Percentiles rank a stretch among this genome's conserved stretches.
Conservation (phyloP, 2,797 vertebrate species). For the Neoniphon sammara region DNA sequence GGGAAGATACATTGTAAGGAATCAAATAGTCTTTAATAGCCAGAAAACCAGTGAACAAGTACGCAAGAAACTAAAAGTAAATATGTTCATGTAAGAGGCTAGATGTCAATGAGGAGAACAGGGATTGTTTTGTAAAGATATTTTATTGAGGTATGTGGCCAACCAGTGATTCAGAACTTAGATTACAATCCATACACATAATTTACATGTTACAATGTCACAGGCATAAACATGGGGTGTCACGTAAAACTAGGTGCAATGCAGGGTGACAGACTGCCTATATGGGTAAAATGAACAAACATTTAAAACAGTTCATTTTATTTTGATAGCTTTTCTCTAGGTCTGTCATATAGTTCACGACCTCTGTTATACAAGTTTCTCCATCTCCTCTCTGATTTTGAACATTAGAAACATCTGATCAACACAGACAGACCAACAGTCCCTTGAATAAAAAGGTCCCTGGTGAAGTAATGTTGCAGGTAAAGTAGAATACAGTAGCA, state of each 20-base stretch:
- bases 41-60: too few relatives aligned
- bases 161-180: constrained; percentile 43
- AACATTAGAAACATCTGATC: constrained; percentile 11
- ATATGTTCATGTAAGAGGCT: too few relatives aligned
- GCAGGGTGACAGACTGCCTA: constrained; percentile 34
- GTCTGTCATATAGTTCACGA: background rate
- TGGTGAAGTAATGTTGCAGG: constrained; percentile 3
- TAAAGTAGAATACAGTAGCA: constrained; percentile 19
- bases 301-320: constrained; percentile 67
- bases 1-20: too few relatives aligned
- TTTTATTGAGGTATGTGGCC: constrained; percentile 75
- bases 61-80: too few relatives aligned
- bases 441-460: background rate
- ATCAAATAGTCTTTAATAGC: too few relatives aligned
- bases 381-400: background rate
- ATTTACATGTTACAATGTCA: constrained; percentile 42
- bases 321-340: constrained; percentile 7
- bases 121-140: constrained; percentile 52
- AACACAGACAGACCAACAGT: constrained; percentile 29
- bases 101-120: constrained; percentile 2
- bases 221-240: constrained; percentile 43
- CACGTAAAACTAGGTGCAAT: constrained; percentile 40
- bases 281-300: constrained; percentile 21
- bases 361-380: constrained; percentile 4
- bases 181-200: constrained; percentile 59